Evolutionary conservation across 2,113 vertebrate genomes (phyloP).

Genomic region (Pogonocichla stellata): DNA sequence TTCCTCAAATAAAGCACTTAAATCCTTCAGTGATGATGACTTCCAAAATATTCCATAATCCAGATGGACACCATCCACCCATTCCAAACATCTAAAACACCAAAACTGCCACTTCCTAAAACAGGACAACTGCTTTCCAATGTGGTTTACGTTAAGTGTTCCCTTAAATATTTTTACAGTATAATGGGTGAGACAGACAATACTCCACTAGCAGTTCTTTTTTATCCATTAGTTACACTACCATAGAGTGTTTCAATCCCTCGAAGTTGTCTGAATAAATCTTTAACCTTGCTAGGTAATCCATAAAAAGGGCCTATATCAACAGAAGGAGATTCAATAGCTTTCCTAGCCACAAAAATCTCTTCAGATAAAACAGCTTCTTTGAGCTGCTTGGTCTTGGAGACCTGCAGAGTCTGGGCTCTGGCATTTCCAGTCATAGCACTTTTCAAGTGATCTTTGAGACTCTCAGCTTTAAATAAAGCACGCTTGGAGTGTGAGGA

Average conservation of each 20-base stretch:
- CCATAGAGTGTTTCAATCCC: slow-evolving; percentile 92
- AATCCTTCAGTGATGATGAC: fast-evolving
- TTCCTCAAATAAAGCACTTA: neutral
- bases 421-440: slow-evolving; percentile 88
- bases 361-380: slow-evolving; percentile 84
- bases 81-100: neutral
- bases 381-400: slow-evolving; percentile 79
- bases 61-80: neutral
- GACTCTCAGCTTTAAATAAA: slow-evolving; percentile 71
- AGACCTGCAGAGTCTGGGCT: slow-evolving; percentile 68
- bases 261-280: slow-evolving; percentile 81
- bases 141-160: neutral
- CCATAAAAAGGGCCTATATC: slow-evolving; percentile 96
- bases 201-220: neutral
- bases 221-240: slow-evolving; percentile 60
- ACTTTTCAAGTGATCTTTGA: slow-evolving; percentile 87
- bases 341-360: slow-evolving; percentile 80
- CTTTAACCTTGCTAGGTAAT: slow-evolving; percentile 91
- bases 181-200: neutral
- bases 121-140: neutral
- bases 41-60: neutral
- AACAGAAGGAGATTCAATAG: slow-evolving; percentile 72
- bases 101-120: neutral
- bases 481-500: neutral
- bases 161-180: neutral